Base-by-base conservation (phyloP, 2,113 vertebrate genomes). In the Nannobrachium achirus region DNA sequence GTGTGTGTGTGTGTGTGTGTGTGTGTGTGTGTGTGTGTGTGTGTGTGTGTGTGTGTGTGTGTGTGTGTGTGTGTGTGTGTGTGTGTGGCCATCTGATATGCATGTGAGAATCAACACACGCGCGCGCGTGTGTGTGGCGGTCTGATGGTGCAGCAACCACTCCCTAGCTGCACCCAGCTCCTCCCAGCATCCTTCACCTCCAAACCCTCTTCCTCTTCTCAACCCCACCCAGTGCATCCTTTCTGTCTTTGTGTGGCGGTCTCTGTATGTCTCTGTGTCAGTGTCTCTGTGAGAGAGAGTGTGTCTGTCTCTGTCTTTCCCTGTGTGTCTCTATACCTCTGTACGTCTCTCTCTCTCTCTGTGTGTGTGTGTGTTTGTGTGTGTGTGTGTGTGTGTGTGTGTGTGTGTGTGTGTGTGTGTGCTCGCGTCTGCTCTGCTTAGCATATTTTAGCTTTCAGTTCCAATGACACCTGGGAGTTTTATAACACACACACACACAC, bases 71-170 rank as follows among this genome's bases (percentile, higher is more conserved):
- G 55, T 51, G 57, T 6, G 4, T 16, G 6, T 4, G 8, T 61
- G n/a, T 48, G 49, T 11, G 56, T 66, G 52, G 15, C 16, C 64
- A n/a, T 15, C 56, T 42, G 61, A 69, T 48, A 52, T 70, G 49
- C 69, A n/a, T 71, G 73, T 73, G 39, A 63, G 55, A 65, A 48
- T n/a, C n/a, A 64, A 52, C n/a, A 15, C 18, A 10, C 18, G 20
- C 52, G 10, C 18, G n/a, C n/a, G n/a, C n/a, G n/a, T n/a, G n/a
- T n/a, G 25, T 25, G 25, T 2, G 25, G 25, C 25, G 2, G 4
- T 56, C 25, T 14, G 14, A 15, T 13, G 48, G 14, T 49, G 48
- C 14, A n/a, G 48, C 18, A 4, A 51, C 63, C 40, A 56, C 52
- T 78, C 63, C 7, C 55, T 44, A 18, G 56, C 41, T 59, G n/a